Base-by-base conservation (phyloP, 1,140 invertebrate species). In the Druon quercuslanigerum region DNA sequence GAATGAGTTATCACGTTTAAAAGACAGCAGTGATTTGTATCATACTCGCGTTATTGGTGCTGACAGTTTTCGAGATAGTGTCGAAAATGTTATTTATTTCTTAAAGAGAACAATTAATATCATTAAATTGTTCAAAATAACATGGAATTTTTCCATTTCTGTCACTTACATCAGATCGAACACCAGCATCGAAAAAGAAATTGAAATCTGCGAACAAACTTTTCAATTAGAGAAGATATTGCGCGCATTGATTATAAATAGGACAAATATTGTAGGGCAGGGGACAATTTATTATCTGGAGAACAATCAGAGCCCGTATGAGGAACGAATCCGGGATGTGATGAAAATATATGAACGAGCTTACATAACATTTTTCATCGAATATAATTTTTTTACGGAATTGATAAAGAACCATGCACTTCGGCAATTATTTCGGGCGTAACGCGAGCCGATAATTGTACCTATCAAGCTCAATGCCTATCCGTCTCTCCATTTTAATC, bases 401-500 rank as follows among this genome's bases (percentile, higher is more conserved):
- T 20, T 16, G 16, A 16, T 40, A n/a, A n/a, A 66, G 20, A 40
- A 66, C n/a, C 60, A 66, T 66, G 8, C n/a, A 40, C 14, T 33
- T 33, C 33, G 40, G 46, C 33, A 66, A 40, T 66, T 40, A 8
- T 25, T 40, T 1, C 7, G 60, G 14, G 33, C 40, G 60, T 33
- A 66, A 46, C 13, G 13, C 25, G n/a, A 40, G 33, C 25, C 40
- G 60, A 66, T 66, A 66, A 66, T 66, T 66, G 25, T 46, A 33
- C 25, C 33, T 33, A 66, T 66, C 40, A 16, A 66, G 40, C n/a
- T 66, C 20, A 16, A 66, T 66, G 46, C 46, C 46, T 66, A 66
- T 8, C 33, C 60, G 5, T 33, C 60, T 66, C 60, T 46, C 25
- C n/a, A 46, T 40, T 66, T 14, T 46, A 2, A 8, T 12, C 20